Evolutionary conservation across 2,113 vertebrate species (phyloP).

Genomic region (Corythornis cristatus): DNA sequence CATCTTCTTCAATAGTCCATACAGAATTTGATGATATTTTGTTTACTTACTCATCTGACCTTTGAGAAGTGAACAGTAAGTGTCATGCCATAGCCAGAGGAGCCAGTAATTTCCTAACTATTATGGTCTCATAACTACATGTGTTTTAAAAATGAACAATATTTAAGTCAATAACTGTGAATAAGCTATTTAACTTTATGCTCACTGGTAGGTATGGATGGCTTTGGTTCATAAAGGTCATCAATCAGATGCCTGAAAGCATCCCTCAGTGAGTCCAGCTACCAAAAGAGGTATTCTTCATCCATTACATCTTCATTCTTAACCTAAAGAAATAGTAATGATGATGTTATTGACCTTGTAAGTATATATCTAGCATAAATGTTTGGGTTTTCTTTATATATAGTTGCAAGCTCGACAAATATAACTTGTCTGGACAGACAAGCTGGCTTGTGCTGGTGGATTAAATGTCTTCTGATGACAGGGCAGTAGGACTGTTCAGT

Average conservation of each 20-base stretch:
- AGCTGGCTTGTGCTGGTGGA: not conserved
- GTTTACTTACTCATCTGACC: not conserved
- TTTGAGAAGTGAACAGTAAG: not conserved
- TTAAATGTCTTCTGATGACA: not conserved
- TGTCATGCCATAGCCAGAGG: not conserved
- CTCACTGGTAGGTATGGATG: not conserved
- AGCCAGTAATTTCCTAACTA: not conserved
- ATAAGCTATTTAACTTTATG: not conserved
- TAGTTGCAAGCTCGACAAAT: not conserved
- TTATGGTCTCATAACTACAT: not conserved
- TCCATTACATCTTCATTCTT: not conserved
- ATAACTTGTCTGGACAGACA: not conserved
- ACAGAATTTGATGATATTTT: not conserved
- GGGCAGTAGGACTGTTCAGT: not conserved
- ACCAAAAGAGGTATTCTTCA: not conserved
- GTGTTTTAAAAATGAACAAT: not conserved
- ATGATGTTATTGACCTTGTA: not conserved
- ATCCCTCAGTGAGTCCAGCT: not conserved
- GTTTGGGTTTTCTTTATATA: rapidly evolving
- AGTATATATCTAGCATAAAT: not conserved
- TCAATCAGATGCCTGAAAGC: not conserved
- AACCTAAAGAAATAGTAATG: not conserved
- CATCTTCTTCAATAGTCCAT: not conserved
- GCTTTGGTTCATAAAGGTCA: not conserved
- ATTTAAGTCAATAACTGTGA: not conserved